Evolutionary conservation across 2,797 vertebrate species (phyloP), one percentile per base, ranked within the genome.

Genomic region (Urocyon cinereoargenteus): DNA sequence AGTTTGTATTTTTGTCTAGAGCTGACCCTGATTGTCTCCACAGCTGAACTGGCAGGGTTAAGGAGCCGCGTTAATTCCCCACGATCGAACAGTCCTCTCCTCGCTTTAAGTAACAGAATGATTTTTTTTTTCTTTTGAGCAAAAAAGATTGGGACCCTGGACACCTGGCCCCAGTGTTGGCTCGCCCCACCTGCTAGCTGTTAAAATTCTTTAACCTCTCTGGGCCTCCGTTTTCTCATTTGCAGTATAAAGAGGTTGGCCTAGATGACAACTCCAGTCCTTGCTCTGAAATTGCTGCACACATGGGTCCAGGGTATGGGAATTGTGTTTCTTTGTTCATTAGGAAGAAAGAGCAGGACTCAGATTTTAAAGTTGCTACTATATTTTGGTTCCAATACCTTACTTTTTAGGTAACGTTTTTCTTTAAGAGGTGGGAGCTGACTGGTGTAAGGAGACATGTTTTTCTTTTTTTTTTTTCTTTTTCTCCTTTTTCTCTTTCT

Each of bases 371-470:
- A 97, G 72, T 91, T 85, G 90, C 85, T 68, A 73, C 81, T 89
- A 22, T 90, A 83, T 59, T 91, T 92, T 91, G 51, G 73, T 87
- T 96, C 94, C 51, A 83, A 79, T 90, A 86, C 31, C 36, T 97
- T 92, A 68, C 75, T 75, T 96, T 98, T 97, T 97, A 91, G 87
- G 93, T 93, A 97, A 87, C 55, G 28, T 97, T 95, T 98, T 97
- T 96, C 97, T 95, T 98, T 97, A 97, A 98, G 96, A 93, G 90
- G 86, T 97, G 64, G 75, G 95, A 97, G 73, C 85, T 96, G 83
- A 82, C 13, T 97, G 55, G 64, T 75, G 1, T 85, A 97, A 96
- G 90, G 96, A 75, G 93, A 88, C 70, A 49, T 93, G 73, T 13
- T 72, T 91, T 94, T 91, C 86, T 85, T 19, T 79, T 79, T 53